Evolutionary conservation across 2,888 invertebrate species (phyloP).

Genomic region (Zaprionus lineosus): DNA sequence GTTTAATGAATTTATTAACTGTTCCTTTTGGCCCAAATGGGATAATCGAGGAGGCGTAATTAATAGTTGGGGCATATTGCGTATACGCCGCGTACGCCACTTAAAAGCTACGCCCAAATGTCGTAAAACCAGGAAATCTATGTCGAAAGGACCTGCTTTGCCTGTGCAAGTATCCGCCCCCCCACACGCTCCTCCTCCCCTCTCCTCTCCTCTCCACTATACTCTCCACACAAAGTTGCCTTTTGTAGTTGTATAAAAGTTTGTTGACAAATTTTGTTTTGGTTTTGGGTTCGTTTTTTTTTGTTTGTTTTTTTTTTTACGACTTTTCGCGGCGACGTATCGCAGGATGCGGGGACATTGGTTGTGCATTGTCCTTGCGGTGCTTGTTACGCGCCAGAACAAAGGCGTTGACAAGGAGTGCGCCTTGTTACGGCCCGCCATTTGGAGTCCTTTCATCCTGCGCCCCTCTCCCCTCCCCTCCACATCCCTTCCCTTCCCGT

Average conservation of each 20-base stretch:
- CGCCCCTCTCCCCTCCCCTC: conserved; percentile 20
- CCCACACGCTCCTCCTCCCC: not conserved
- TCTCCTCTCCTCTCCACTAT: not conserved
- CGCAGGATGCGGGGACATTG: not conserved
- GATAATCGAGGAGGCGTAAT: conserved; percentile 59
- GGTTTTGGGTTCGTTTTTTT: no score
- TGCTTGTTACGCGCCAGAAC: conserved; percentile 62
- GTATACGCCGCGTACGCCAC: conserved; percentile 58
- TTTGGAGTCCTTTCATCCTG: conserved; percentile 19
- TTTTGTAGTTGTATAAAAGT: conserved; percentile 39
- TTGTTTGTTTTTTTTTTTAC: conserved; percentile 48
- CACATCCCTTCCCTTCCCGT: not conserved
- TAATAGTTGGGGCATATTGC: conserved; percentile 61
- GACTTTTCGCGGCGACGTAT: conserved; percentile 39
- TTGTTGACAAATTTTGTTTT: conserved; percentile 69
- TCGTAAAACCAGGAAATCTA: conserved; percentile 42
- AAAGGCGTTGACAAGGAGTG: conserved; percentile 60
- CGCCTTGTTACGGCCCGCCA: conserved; percentile 36
- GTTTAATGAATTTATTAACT: conserved; percentile 9
- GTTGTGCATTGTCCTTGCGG: conserved; percentile 47
- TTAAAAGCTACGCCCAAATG: conserved; percentile 48
- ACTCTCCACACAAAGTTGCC: conserved; percentile 9
- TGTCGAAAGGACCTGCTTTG: no score
- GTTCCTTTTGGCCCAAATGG: conserved; percentile 26
- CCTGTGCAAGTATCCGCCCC: no score